Evolutionary conservation across 2,113 vertebrate species (phyloP).

Genomic region (Lasiurus borealis): DNA sequence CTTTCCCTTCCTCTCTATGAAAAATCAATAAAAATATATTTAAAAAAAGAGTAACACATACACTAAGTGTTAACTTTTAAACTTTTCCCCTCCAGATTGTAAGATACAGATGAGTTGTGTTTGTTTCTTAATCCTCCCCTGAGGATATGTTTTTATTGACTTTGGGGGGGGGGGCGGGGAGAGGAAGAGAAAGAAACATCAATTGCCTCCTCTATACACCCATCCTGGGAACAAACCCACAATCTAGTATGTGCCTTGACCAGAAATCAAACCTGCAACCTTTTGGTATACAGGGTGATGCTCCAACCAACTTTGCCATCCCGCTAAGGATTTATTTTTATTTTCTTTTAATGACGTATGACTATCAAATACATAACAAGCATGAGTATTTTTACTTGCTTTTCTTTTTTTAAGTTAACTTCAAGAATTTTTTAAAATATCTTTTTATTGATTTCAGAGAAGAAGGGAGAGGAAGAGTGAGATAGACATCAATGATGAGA

Average conservation of each 20-base stretch:
- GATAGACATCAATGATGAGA: background rate
- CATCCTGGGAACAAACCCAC: too few species aligned
- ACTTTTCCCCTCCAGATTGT: background rate
- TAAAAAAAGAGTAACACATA: rapidly evolving
- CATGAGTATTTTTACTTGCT: background rate
- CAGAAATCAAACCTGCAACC: too few species aligned
- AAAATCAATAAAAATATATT: too few species aligned
- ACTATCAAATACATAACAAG: constrained; percentile 43
- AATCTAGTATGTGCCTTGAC: too few species aligned
- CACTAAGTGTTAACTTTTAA: background rate
- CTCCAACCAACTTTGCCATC: too few species aligned
- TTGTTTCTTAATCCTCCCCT: background rate
- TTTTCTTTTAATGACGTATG: constrained; percentile 16
- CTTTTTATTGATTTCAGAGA: background rate
- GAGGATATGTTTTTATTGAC: background rate
- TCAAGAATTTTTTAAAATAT: background rate
- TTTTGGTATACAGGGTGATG: too few species aligned
- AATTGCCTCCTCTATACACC: too few species aligned
- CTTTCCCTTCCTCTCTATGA: too few species aligned
- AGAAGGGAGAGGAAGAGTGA: background rate
- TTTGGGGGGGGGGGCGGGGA: background rate
- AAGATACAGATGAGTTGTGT: background rate
- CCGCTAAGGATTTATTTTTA: background rate
- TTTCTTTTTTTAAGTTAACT: background rate
- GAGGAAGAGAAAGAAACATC: too few species aligned